Conservation (phyloP, 1,140 invertebrate species). For the Philaenus spumarius region DNA sequence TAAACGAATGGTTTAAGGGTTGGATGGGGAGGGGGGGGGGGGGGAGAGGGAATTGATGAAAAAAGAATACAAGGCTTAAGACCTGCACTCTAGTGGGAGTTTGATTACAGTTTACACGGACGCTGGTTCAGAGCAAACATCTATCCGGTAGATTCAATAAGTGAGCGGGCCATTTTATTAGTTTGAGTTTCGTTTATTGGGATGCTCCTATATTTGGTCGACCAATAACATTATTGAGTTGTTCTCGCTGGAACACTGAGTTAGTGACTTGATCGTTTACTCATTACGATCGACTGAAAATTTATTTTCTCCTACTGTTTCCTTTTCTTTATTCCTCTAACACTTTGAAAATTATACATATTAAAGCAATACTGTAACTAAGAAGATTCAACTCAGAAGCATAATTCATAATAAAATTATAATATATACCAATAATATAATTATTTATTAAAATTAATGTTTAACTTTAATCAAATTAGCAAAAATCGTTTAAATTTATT, state of each 20-base stretch:
- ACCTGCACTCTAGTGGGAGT: constrained; percentile 12
- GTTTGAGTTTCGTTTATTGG: not conserved
- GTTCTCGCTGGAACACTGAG: constrained; percentile 26
- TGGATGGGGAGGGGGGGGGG: constrained; percentile 20
- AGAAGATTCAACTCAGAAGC: too few relatives aligned
- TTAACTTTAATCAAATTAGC: too few relatives aligned
- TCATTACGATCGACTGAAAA: constrained; percentile 1
- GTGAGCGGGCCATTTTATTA: not conserved
- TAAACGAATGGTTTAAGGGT: constrained; percentile 37
- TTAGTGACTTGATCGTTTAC: constrained; percentile 17
- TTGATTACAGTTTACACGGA: constrained; percentile 30
- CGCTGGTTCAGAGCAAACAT: constrained; percentile 11
- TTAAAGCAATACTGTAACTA: too few relatives aligned
- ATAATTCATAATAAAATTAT: too few relatives aligned
- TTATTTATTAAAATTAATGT: too few relatives aligned
- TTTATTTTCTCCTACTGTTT: too few relatives aligned
- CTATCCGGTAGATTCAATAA: constrained; percentile 28
- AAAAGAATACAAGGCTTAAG: constrained; percentile 10
- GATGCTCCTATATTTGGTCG: constrained; percentile 9
- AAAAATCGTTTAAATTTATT: too few relatives aligned
- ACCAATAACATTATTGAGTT: constrained; percentile 28
- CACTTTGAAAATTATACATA: too few relatives aligned
- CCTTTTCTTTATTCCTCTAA: too few relatives aligned
- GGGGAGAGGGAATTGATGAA: constrained; percentile 16
- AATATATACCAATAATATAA: too few relatives aligned